Evolutionary conservation across 2,797 vertebrate genomes (phyloP), one percentile per base, ranked within the genome.

Genomic region (Lophotriccus pileatus): DNA sequence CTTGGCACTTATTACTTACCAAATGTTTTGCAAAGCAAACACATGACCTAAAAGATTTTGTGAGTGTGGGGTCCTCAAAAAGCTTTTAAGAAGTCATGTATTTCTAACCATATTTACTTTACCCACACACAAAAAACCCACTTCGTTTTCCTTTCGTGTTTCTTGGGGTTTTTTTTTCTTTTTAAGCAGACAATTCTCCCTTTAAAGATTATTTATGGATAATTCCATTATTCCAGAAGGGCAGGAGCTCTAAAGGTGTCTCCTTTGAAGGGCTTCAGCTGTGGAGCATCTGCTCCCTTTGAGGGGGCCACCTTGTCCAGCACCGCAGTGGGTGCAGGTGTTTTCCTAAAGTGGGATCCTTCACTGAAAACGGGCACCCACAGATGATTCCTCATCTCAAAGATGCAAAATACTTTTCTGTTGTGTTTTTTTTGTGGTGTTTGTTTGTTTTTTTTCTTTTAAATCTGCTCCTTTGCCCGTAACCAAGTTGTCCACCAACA

Each of bases 1-100:
- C 97, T 96, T 95, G 97, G 97, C 97, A 97, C 97, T 97, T 96
- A 97, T 97, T 97, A 97, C 96, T 97, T 97, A 97, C 98, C 98
- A 98, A 98, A 98, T 98, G 98, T 97, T 98, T 98, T n/a, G 5
- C 97, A 98, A 98, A 98, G 97, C 97, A 98, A 98, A 98, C 97
- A 98, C 96, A 97, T 98, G 97, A 98, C 98, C 97, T 98, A 98
- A 97, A 98, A 96, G 97, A 96, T 97, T 98, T 97, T 89, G 87
- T 92, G 97, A 98, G 96, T 97, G 97, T 98, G 97, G 96, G 96
- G 97, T 97, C 97, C 91, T 97, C 91, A 93, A 82, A 94, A 97
- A 97, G 91, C 97, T 97, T 96, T 97, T 98, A 97, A 98, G 95
- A 96, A 97, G 97, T 96, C 96, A 73, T 96, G 96, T 96, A 95